Conservation (phyloP, 2,113 vertebrate species). For the Notarius lentiginosus region DNA sequence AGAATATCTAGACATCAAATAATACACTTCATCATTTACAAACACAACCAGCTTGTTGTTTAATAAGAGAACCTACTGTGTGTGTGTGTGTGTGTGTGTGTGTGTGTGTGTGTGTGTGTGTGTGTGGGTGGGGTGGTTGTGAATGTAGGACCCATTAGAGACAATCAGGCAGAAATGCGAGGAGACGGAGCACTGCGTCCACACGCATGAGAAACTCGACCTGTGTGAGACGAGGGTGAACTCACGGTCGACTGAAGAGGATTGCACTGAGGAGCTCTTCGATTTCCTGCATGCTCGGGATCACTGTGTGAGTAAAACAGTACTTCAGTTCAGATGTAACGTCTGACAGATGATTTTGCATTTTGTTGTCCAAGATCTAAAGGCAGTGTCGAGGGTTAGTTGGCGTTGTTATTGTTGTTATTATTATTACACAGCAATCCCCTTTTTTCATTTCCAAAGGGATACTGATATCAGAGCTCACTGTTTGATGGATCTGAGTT, state of each 20-base stretch:
- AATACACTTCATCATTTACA: not conserved
- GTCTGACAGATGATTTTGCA: not conserved
- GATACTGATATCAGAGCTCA: not conserved
- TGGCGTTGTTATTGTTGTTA: not conserved
- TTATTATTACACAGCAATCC: not conserved
- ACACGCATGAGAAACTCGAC: constrained; percentile 79
- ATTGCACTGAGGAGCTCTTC: constrained; percentile 94
- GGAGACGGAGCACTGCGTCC: constrained; percentile 79
- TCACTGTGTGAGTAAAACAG: constrained; percentile 83
- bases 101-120: too few species aligned
- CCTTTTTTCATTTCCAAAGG: not conserved
- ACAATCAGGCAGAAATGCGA: constrained; percentile 82
- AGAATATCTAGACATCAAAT: not conserved
- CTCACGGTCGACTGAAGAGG: constrained; percentile 83
- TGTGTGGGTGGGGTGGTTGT: not conserved
- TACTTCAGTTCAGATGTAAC: not conserved
- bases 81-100: too few species aligned
- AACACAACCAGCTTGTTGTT: not conserved
- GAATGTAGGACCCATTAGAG: constrained; percentile 83
- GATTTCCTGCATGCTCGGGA: constrained; percentile 94
- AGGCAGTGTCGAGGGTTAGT: not conserved
- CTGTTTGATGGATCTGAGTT: not conserved
- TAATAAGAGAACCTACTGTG: not conserved
- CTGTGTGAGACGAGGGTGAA: constrained; percentile 80
- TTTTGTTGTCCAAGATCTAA: not conserved